phyloP scores from a whole-genome alignment of 2,888 invertebrate genomes.

The Caenorhabditis sp. region DNA sequence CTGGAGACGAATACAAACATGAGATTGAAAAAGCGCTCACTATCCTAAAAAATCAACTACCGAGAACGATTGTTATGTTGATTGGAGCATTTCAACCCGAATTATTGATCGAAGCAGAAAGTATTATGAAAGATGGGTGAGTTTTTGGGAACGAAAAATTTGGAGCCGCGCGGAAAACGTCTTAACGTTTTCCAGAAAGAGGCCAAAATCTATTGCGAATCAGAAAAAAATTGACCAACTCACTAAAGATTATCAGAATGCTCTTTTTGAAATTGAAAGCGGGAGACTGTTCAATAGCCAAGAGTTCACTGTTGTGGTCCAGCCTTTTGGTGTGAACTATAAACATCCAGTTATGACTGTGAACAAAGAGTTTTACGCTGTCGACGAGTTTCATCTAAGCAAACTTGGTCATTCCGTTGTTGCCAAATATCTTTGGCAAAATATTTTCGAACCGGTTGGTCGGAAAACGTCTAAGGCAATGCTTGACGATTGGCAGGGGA shows the following conservation, averaged over 20 bases:
- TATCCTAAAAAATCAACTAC: slow-evolving; percentile 33
- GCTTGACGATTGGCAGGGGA: neutral
- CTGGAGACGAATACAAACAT: slow-evolving; percentile 28
- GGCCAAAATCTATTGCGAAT: slow-evolving; percentile 9
- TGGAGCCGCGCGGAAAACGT: too few relatives aligned
- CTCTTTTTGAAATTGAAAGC: slow-evolving; percentile 31
- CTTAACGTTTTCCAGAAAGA: slow-evolving; percentile 10
- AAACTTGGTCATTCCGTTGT: slow-evolving; percentile 49
- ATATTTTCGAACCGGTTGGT: slow-evolving; percentile 36
- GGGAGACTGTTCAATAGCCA: slow-evolving; percentile 22
- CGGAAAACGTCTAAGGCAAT: neutral
- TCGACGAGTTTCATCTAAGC: slow-evolving; percentile 53
- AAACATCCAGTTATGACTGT: slow-evolving; percentile 20
- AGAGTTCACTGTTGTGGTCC: slow-evolving; percentile 34
- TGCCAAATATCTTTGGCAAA: slow-evolving; percentile 50
- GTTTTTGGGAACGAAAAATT: neutral
- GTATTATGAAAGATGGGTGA: slow-evolving; percentile 39
- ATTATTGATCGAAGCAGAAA: slow-evolving; percentile 38
- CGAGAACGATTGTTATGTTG: slow-evolving; percentile 41
- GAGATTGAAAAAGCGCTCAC: slow-evolving; percentile 28
- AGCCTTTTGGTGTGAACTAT: slow-evolving; percentile 19
- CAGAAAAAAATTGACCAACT: slow-evolving; percentile 15
- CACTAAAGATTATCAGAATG: neutral
- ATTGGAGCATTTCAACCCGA: slow-evolving; percentile 43
- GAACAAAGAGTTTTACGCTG: slow-evolving; percentile 42